A percentile compares a stretch with the other conserved stretches of the same genome.
Conservation (phyloP, 2,797 vertebrate genomes). For the Cercopithecus hamlyni region DNA sequence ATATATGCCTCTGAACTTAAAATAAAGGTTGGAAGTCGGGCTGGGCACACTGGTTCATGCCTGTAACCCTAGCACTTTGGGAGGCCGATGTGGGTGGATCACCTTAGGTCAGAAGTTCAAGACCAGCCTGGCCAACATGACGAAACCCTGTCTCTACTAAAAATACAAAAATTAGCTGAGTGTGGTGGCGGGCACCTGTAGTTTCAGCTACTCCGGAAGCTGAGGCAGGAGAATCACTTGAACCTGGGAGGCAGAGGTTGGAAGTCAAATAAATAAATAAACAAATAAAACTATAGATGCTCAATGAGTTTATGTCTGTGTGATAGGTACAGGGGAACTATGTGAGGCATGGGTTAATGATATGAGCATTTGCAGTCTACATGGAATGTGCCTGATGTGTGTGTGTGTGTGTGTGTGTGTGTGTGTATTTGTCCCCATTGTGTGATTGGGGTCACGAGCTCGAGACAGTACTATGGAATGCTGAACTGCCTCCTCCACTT, state of each 20-base stretch:
- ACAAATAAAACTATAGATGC: neutral
- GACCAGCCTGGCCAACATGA: neutral
- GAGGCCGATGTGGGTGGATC: neutral
- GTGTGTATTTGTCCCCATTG: neutral
- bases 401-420: neutral
- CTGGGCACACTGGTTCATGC: neutral
- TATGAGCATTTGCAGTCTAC: neutral
- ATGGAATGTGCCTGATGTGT: neutral
- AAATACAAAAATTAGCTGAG: neutral
- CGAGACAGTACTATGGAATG: neutral
- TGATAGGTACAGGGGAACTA: neutral
- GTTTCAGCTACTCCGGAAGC: neutral
- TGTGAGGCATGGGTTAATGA: neutral
- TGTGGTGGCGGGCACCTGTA: neutral
- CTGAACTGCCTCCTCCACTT: neutral
- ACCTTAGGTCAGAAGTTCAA: neutral
- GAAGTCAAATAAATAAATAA: too few species aligned
- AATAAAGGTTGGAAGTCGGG: neutral
- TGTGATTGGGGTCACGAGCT: neutral
- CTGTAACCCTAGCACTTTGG: neutral
- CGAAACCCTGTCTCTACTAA: neutral
- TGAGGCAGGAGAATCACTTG: neutral
- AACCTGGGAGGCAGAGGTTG: neutral
- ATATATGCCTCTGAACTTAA: neutral
- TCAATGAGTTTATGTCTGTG: neutral